Percentiles rank a stretch among this genome's conserved stretches.
Conservation (phyloP, 2,113 vertebrate species). For the Sisor rabdophorus region DNA sequence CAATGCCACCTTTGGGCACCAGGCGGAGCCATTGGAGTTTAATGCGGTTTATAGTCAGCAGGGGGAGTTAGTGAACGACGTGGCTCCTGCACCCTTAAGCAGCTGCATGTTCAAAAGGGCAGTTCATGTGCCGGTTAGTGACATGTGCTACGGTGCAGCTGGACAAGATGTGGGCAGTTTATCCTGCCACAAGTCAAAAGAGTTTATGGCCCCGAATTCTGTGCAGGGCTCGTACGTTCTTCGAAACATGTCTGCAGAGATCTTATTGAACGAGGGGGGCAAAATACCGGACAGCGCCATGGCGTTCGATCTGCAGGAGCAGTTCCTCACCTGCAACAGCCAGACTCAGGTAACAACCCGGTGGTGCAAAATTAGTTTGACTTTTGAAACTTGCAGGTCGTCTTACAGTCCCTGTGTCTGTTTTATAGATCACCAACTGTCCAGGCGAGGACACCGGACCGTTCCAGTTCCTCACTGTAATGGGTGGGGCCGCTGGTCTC, state of each 20-base stretch:
- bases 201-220: constrained; percentile 9
- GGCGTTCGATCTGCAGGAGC: constrained; percentile 45
- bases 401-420: not conserved
- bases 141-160: constrained; percentile 28
- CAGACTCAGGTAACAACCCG: constrained; percentile 59
- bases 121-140: not conserved
- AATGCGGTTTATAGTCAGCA: constrained; percentile 31
- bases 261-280: not conserved
- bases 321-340: constrained; percentile 52
- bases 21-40: constrained; percentile 22
- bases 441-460: constrained; percentile 49
- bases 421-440: constrained; percentile 57
- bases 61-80: constrained; percentile 1
- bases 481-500: constrained; percentile 55
- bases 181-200: constrained; percentile 4
- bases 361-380: too few relatives aligned
- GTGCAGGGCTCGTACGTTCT: constrained; percentile 50
- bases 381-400: not conserved
- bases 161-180: not conserved
- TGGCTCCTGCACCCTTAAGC: not conserved
- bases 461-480: constrained; percentile 49
- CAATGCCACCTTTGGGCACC: constrained; percentile 17
- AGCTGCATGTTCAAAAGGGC: constrained; percentile 51
- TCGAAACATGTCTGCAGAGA: constrained; percentile 21
- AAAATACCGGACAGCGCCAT: constrained; percentile 2